Evolutionary conservation across 2,888 invertebrate species (phyloP).

Genomic region (Eledona agricola): DNA sequence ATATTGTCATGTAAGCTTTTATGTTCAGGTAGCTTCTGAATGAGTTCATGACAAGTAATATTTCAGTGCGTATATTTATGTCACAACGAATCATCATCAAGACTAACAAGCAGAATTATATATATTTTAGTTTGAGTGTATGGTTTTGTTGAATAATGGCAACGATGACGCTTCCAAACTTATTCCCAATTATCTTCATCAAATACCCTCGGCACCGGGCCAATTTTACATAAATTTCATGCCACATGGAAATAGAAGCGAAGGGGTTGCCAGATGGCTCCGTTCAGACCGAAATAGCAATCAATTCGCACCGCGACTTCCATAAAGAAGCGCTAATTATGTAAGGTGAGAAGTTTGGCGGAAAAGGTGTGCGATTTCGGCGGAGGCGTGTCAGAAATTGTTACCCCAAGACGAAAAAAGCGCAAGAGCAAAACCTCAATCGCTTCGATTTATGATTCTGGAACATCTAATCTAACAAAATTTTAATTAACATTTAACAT

Average conservation of each 20-base stretch:
- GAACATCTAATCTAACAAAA: too few relatives aligned
- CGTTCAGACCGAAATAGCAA: constrained; percentile 21
- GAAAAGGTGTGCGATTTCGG: neutral
- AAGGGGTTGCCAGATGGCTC: constrained; percentile 14
- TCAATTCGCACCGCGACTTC: constrained; percentile 17
- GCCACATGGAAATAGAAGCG: constrained; percentile 17
- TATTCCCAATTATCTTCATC: constrained; percentile 4
- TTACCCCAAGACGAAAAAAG: too few relatives aligned
- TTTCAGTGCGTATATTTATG: constrained; percentile 28
- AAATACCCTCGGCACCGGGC: constrained; percentile 3
- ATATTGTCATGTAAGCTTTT: constrained; percentile 26
- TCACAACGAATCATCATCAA: neutral
- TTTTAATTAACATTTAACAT: too few relatives aligned
- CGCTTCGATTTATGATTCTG: too few relatives aligned
- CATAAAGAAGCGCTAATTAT: constrained; percentile 23
- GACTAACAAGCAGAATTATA: too few relatives aligned
- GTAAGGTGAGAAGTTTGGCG: constrained; percentile 14
- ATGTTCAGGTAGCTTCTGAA: constrained; percentile 37
- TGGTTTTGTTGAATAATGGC: neutral
- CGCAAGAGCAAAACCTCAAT: constrained; percentile 2
- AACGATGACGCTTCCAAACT: constrained; percentile 1
- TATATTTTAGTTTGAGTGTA: too few relatives aligned
- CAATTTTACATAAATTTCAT: constrained; percentile 26
- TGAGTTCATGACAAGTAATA: constrained; percentile 43
- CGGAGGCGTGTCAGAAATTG: too few relatives aligned